Evolutionary conservation across 2,113 vertebrate genomes (phyloP).

Genomic region (Hippocampus guttulatus): DNA sequence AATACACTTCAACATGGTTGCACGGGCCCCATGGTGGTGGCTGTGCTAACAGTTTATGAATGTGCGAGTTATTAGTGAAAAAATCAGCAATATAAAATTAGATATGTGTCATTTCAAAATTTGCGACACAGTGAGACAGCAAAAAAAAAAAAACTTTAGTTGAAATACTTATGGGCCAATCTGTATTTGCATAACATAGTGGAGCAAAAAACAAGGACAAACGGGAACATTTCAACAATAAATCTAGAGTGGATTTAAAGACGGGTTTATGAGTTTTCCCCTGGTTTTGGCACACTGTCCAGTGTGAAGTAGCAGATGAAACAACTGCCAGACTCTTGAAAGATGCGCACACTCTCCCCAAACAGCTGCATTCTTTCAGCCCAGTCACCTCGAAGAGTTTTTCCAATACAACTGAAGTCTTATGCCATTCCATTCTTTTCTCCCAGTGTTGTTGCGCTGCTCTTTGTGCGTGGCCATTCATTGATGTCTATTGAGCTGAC

Average conservation of each 20-base stretch:
- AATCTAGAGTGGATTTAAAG: slow-evolving; percentile 10
- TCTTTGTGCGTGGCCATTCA: slow-evolving; percentile 33
- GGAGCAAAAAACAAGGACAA: not conserved
- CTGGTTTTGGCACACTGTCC: not conserved
- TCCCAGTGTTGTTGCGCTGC: slow-evolving; percentile 11
- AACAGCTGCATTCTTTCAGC: slow-evolving; percentile 14
- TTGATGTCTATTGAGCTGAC: slow-evolving; percentile 40
- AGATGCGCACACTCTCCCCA: not conserved
- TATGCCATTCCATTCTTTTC: slow-evolving; percentile 34
- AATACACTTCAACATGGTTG: no score
- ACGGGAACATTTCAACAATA: not conserved
- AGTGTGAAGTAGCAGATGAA: slow-evolving; percentile 35
- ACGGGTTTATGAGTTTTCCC: slow-evolving; percentile 19
- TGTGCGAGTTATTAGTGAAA: no score
- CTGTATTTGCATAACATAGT: not conserved
- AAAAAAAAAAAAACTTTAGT: not conserved
- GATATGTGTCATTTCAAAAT: no score
- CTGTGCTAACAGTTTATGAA: no score
- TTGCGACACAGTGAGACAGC: no score
- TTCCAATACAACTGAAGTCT: slow-evolving; percentile 30
- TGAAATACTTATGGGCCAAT: not conserved
- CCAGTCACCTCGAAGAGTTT: not conserved
- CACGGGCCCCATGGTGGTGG: no score
- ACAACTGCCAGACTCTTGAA: slow-evolving; percentile 1
- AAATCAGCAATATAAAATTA: no score